Percentiles rank a stretch among this genome's conserved stretches.
Conservation (phyloP, 2,797 vertebrate species). For the Neomorphus geoffroyi region DNA sequence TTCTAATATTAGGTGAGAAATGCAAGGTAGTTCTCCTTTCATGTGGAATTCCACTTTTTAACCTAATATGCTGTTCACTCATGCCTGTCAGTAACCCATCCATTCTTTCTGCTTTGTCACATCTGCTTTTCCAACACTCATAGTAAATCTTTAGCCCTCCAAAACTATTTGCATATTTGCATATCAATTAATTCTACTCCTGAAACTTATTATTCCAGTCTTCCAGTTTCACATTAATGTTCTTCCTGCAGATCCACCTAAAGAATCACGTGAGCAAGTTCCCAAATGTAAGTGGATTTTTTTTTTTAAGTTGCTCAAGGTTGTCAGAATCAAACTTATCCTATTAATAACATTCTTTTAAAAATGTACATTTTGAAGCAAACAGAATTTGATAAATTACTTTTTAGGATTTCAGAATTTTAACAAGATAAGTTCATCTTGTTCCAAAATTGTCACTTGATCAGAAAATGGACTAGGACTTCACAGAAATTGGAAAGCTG, state of each 20-base stretch:
- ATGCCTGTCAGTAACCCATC: neutral
- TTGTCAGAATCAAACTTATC: neutral
- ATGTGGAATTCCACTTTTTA: neutral
- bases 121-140: neutral
- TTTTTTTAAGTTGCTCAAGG: neutral
- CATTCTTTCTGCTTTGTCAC: neutral
- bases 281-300: neutral
- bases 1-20: neutral
- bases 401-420: neutral
- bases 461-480: neutral
- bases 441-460: neutral
- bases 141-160: fast-evolving
- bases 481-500: neutral
- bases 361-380: neutral
- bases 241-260: neutral
- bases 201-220: neutral
- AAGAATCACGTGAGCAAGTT: neutral
- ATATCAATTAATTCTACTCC: neutral
- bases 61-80: neutral
- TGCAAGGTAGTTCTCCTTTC: neutral
- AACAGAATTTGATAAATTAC: neutral
- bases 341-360: neutral
- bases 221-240: neutral
- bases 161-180: neutral
- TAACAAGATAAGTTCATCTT: neutral